Percentiles rank a stretch among this genome's conserved stretches.
Conservation (phyloP, 92 coral and sea anemone genomes). For the Meandrina meandrites region DNA sequence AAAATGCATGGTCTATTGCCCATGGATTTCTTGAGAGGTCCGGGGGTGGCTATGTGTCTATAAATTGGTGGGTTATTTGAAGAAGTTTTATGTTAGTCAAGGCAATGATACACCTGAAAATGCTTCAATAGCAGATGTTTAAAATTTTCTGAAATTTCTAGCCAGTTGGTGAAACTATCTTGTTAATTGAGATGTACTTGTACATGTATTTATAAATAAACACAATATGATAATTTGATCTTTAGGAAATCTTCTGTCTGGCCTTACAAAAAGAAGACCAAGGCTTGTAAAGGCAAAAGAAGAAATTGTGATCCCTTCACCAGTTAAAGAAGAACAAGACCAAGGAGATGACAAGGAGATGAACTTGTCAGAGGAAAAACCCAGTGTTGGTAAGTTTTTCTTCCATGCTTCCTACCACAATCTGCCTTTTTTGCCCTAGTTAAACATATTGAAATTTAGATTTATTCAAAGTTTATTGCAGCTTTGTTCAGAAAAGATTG, state of each 20-base stretch:
- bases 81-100: not conserved
- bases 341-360: not conserved
- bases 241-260: constrained; percentile 53
- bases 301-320: not conserved
- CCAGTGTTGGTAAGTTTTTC: not conserved
- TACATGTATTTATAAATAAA: not conserved
- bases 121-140: not conserved
- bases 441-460: not conserved
- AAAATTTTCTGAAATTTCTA: too few relatives aligned
- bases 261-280: constrained; percentile 53
- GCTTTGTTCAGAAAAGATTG: too few relatives aligned
- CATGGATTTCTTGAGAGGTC: too few relatives aligned
- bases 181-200: too few relatives aligned
- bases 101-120: not conserved
- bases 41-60: too few relatives aligned
- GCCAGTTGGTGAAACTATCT: too few relatives aligned
- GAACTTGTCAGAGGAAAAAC: constrained; percentile 15
- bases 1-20: too few relatives aligned
- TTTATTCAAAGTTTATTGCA: too few relatives aligned
- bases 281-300: constrained; percentile 23
- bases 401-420: not conserved
- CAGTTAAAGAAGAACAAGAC: constrained; percentile 3
- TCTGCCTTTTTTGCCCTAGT: not conserved
- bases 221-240: not conserved
- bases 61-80: too few relatives aligned